phyloP scores from a whole-genome alignment of 1,140 invertebrate genomes.

The Neelides sp. region DNA sequence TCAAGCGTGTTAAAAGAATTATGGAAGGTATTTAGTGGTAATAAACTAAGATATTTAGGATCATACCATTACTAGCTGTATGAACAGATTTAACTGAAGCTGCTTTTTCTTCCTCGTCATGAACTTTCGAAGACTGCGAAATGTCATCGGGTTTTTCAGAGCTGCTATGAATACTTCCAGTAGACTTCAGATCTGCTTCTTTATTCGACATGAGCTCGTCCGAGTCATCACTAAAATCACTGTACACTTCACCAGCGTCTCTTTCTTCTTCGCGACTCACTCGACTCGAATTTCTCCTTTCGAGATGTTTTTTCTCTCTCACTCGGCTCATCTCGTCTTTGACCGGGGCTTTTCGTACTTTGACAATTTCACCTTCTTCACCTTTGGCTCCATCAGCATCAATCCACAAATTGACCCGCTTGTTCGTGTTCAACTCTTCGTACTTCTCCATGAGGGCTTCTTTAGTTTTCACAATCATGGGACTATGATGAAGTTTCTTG shows the following conservation, averaged over 20 bases:
- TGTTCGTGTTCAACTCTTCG: slow-evolving; percentile 11
- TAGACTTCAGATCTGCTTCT: too few species aligned
- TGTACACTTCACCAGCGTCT: slow-evolving; percentile 9
- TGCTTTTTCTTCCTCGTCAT: too few species aligned
- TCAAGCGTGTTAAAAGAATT: too few species aligned
- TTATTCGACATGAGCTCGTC: slow-evolving; percentile 23
- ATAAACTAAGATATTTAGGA: too few species aligned
- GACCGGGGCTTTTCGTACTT: not conserved
- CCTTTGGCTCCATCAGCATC: slow-evolving; percentile 11
- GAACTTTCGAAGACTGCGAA: too few species aligned
- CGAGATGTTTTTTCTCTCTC: not conserved
- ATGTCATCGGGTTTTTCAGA: too few species aligned
- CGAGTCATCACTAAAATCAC: slow-evolving; percentile 30
- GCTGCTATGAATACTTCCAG: too few species aligned
- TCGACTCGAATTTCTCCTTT: not conserved
- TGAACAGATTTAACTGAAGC: too few species aligned
- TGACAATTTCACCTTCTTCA: not conserved
- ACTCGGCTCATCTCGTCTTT: not conserved
- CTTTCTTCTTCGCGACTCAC: not conserved
- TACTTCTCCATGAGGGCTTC: slow-evolving; percentile 20
- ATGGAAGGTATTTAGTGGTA: too few species aligned
- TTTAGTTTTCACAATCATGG: slow-evolving; percentile 21
- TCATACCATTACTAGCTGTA: too few species aligned
- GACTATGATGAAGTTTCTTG: slow-evolving; percentile 7
- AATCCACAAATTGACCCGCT: slow-evolving; percentile 25